phyloP scores from a whole-genome alignment of 2,797 vertebrate species.

The Moxostoma hubbsi region DNA sequence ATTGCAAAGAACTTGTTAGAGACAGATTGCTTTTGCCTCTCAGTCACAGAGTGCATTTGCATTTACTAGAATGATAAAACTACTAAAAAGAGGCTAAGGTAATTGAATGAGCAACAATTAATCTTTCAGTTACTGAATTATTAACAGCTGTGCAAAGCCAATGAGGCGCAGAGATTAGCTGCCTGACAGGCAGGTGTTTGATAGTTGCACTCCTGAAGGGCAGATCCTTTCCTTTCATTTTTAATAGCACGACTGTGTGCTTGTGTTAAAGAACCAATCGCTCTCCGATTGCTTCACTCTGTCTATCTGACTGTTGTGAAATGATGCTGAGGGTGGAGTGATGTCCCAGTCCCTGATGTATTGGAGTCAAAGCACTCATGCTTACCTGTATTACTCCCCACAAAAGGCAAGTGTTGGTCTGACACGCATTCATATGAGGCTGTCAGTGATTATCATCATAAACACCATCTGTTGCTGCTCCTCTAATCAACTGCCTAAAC shows the following conservation, averaged over 20 bases:
- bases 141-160: slow-evolving; percentile 59
- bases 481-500: slow-evolving; percentile 50
- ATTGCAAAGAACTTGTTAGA: slow-evolving; percentile 45
- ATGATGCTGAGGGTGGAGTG: slow-evolving; percentile 42
- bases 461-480: slow-evolving; percentile 60
- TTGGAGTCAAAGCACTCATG: slow-evolving; percentile 41
- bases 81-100: slow-evolving; percentile 50
- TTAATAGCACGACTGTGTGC: slow-evolving; percentile 70
- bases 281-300: slow-evolving; percentile 36
- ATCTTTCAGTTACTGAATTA: slow-evolving; percentile 66
- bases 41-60: slow-evolving; percentile 45
- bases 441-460: slow-evolving; percentile 56
- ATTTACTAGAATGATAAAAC: slow-evolving; percentile 53
- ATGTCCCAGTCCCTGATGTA: slow-evolving; percentile 25
- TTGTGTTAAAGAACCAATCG: slow-evolving; percentile 48
- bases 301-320: slow-evolving; percentile 34
- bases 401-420: slow-evolving; percentile 29
- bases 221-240: slow-evolving; percentile 74
- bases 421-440: slow-evolving; percentile 53
- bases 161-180: slow-evolving; percentile 74
- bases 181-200: slow-evolving; percentile 78
- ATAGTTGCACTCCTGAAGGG: slow-evolving; percentile 77
- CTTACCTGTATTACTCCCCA: slow-evolving; percentile 38
- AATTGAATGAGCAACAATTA: slow-evolving; percentile 64
- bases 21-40: slow-evolving; percentile 39